Conservation (phyloP, 2,113 vertebrate species). For the Strix uralensis region DNA sequence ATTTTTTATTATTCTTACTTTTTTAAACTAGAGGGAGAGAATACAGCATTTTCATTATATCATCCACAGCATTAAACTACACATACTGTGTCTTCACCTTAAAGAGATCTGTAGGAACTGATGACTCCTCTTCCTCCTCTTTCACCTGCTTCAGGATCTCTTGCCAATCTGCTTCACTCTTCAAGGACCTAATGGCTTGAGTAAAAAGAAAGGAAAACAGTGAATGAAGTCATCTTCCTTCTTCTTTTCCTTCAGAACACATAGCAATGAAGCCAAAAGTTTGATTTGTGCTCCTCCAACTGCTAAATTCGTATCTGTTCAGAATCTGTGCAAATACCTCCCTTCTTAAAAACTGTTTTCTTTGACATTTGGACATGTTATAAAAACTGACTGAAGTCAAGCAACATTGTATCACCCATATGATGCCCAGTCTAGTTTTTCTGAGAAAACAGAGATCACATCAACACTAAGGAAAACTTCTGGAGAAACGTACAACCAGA, state of each 20-base stretch:
- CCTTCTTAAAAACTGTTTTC: not conserved
- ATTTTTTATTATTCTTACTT: not conserved
- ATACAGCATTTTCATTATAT: not conserved
- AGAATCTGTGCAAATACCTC: not conserved
- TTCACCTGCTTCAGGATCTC: constrained; percentile 83
- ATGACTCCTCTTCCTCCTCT: constrained; percentile 83
- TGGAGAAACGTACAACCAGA: not conserved
- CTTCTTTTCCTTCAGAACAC: not conserved
- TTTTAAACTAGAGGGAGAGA: not conserved
- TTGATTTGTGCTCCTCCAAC: not conserved
- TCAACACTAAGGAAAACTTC: not conserved
- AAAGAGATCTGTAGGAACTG: constrained; percentile 85
- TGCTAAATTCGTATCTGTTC: not conserved
- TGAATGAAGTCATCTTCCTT: not conserved
- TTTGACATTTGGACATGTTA: not conserved
- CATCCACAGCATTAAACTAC: not conserved
- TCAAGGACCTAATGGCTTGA: constrained; percentile 84
- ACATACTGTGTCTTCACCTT: constrained; percentile 77
- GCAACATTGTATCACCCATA: not conserved
- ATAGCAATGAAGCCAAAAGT: not conserved
- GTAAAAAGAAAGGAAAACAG: constrained; percentile 8
- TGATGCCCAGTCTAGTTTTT: not conserved
- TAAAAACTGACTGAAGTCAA: not conserved
- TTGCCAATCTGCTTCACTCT: constrained; percentile 87
- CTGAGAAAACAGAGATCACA: not conserved